Evolutionary conservation across 2,888 invertebrate genomes (phyloP), one percentile per base, ranked within the genome.

Genomic region (Cyaniris semiargus): DNA sequence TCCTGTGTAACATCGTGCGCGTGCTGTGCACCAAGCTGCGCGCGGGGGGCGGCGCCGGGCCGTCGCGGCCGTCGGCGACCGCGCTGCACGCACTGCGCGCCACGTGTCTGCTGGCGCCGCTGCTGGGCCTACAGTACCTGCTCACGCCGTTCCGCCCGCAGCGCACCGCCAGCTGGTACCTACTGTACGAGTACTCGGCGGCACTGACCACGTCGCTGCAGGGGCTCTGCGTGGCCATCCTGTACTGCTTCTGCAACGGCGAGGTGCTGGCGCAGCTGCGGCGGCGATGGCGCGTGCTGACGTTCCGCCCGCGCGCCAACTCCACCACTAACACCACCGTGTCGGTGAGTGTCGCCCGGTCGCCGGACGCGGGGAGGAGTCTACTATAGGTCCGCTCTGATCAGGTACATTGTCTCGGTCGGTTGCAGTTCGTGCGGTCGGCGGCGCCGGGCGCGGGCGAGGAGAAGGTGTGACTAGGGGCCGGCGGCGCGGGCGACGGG

Each of bases 211-310:
- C 97, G 79, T 98, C 98, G 78, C 97, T 98, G 90, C 96, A 98
- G 97, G 98, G 98, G 79, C 95, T 98, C 79, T 98, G 97, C 89
- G 98, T 98, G 77, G 98, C 98, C 58, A 96, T 97, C 80, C 95
- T 98, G 76, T 98, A 98, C 93, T 98, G 98, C 89, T 98, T 98
- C 95, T 98, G 97, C 94, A 98, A 98, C 88, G 98, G 98, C 81
- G 98, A 98, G 96, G 98, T 98, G 91, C 96, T 97, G 84, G 97
- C 97, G 80, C 97, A 97, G 91, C 95, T 97, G 86, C 96, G 97
- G 84, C 95, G 97, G 79, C 96, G 96, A 89, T 97, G 97, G 97
- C 96, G 97, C 88, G 97, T 96, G 96, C 95, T 97, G 75, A 96
- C 96, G 84, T 96, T 97, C 88, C 95, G 97, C 76, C 96, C 97